These are phyloP conservation scores for Netelia virgata DNA, from an alignment of 2,888 invertebrate genomes.

Conservation along the genomic window DNA sequence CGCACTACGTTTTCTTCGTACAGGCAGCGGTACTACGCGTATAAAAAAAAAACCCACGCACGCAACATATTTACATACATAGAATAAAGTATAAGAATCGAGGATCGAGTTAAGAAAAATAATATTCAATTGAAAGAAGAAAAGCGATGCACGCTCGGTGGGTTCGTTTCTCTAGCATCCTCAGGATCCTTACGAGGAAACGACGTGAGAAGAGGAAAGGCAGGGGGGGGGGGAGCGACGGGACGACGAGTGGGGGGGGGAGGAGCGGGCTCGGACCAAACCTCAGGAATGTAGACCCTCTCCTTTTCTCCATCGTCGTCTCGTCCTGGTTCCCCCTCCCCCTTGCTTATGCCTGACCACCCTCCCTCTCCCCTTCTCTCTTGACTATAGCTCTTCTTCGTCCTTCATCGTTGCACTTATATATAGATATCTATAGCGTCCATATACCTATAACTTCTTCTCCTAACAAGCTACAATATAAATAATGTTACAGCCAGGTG, in stretches of 20 bases:
- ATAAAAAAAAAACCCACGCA: background rate
- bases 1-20: background rate
- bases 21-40: background rate
- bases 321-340: constrained; percentile 46
- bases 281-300: constrained; percentile 78
- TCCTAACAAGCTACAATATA: constrained; percentile 79
- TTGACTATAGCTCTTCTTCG: constrained; percentile 51
- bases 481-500: constrained; percentile 76
- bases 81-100: background rate
- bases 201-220: constrained; percentile 37
- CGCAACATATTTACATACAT: background rate
- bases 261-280: constrained; percentile 71
- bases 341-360: constrained; percentile 40
- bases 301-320: constrained; percentile 54
- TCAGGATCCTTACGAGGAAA: constrained; percentile 60
- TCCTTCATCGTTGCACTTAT: constrained; percentile 57
- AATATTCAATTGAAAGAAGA: constrained; percentile 18
- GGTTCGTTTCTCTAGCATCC: constrained; percentile 62
- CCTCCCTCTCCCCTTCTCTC: constrained; percentile 40
- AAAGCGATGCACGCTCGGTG: constrained; percentile 42
- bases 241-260: constrained; percentile 24
- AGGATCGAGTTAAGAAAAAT: constrained; percentile 36
- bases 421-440: constrained; percentile 24
- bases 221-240: constrained; percentile 23
- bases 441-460: constrained; percentile 60